phyloP scores from a whole-genome alignment of 2,797 vertebrate genomes.

The Tenualosa thibaudeaui region DNA sequence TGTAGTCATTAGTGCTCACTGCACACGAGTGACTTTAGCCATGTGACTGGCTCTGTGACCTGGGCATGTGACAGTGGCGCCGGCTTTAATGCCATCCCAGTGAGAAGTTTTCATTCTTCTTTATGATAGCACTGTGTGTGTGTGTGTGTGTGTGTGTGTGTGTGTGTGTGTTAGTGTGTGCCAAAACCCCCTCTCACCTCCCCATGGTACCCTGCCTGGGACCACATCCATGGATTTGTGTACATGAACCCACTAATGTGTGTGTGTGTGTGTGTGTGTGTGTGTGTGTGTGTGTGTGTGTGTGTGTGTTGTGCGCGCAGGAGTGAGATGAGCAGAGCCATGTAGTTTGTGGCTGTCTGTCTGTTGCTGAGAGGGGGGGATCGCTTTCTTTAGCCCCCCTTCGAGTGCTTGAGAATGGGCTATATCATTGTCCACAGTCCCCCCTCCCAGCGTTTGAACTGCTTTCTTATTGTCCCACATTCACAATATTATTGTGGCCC shows the following conservation, averaged over 20 bases:
- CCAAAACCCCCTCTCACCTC: constrained; percentile 22
- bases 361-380: constrained; percentile 31
- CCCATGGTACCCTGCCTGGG: neutral
- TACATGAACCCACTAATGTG: neutral
- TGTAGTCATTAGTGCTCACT: neutral
- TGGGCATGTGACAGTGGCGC: too few relatives aligned
- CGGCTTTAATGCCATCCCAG: neutral
- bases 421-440: constrained; percentile 61
- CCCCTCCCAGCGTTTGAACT: constrained; percentile 56
- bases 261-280: neutral
- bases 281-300: neutral
- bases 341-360: constrained; percentile 30
- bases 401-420: constrained; percentile 1
- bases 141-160: constrained; percentile 14
- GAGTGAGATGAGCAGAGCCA: neutral
- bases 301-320: neutral
- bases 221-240: neutral
- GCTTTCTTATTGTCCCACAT: constrained; percentile 65
- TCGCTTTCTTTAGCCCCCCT: constrained; percentile 23
- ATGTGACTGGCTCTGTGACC: neutral
- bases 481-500: constrained; percentile 72
- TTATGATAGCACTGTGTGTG: neutral
- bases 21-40: neutral
- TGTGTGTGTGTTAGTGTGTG: constrained; percentile 3
- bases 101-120: neutral